Evolutionary conservation across 2,113 vertebrate species (phyloP).

Genomic region (Spea bombifrons): DNA sequence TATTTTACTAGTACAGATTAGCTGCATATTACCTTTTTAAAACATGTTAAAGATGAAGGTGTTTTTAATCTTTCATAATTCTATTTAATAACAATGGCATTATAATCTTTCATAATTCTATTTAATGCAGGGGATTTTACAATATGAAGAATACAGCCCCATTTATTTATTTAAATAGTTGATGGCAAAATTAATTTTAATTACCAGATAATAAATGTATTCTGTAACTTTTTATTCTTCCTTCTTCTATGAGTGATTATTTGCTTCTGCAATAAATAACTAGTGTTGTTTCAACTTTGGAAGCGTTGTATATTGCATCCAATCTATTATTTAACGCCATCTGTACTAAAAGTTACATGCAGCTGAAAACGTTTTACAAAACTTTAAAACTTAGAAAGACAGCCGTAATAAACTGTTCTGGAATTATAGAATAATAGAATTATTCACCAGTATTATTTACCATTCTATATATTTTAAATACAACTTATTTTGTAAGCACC

Average conservation of each 20-base stretch:
- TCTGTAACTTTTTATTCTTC: slow-evolving; percentile 25
- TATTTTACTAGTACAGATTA: too few relatives aligned
- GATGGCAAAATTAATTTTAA: slow-evolving; percentile 32
- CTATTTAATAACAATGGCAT: neutral
- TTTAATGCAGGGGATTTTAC: slow-evolving; percentile 9
- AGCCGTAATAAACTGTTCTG: neutral
- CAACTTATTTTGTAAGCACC: neutral
- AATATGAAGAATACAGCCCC: neutral
- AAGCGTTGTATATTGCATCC: neutral
- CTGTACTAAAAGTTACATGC: neutral
- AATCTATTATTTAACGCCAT: neutral
- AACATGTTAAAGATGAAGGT: too few relatives aligned
- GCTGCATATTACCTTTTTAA: too few relatives aligned
- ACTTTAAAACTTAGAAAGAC: neutral
- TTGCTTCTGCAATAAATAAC: slow-evolving; percentile 12
- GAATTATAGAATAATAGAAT: slow-evolving; percentile 1
- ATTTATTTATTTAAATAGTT: slow-evolving; percentile 29
- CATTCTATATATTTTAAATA: neutral
- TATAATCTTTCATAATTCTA: neutral
- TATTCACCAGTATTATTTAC: neutral
- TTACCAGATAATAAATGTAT: slow-evolving; percentile 31
- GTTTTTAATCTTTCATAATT: too few relatives aligned
- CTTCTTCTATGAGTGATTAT: slow-evolving; percentile 2
- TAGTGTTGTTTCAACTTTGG: neutral
- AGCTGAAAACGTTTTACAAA: neutral